phyloP scores from a whole-genome alignment of 2,888 invertebrate species.

The Priocnemis perturbator region DNA sequence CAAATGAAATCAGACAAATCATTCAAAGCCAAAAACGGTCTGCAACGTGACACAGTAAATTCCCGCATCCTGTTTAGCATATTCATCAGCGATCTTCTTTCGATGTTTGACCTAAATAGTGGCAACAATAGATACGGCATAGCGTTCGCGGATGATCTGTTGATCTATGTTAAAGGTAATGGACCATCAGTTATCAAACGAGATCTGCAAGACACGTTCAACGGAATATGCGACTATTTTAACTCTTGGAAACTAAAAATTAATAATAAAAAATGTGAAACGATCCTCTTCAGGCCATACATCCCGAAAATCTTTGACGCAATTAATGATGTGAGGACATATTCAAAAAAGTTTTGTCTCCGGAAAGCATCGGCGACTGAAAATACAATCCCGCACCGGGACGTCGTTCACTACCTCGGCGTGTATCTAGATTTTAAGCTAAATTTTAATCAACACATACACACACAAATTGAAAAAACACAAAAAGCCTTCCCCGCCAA shows the following conservation, averaged over 20 bases:
- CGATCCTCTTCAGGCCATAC: conserved; percentile 31
- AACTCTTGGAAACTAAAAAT: conserved; percentile 39
- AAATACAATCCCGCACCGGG: background rate
- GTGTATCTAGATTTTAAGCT: conserved; percentile 12
- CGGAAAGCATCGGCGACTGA: no score
- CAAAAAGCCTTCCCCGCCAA: conserved; percentile 9
- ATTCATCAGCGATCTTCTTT: conserved; percentile 14
- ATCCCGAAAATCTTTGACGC: conserved; percentile 8
- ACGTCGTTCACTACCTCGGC: background rate
- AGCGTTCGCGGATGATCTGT: conserved; percentile 35
- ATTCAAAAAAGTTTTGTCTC: conserved; percentile 15
- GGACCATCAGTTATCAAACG: background rate
- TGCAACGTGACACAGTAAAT: conserved; percentile 41
- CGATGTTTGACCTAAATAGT: conserved; percentile 10
- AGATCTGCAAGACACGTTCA: background rate
- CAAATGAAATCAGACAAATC: background rate
- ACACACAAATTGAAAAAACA: conserved; percentile 11
- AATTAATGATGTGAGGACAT: background rate
- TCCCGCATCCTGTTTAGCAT: conserved; percentile 27
- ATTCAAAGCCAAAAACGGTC: conserved; percentile 26
- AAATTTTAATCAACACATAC: conserved; percentile 4
- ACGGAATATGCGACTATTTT: conserved; percentile 16
- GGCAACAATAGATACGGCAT: conserved; percentile 5
- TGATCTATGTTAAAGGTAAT: conserved; percentile 14
- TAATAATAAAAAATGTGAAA: conserved; percentile 41